Conservation (phyloP, 2,797 vertebrate species). For the Glyptemys insculpta region DNA sequence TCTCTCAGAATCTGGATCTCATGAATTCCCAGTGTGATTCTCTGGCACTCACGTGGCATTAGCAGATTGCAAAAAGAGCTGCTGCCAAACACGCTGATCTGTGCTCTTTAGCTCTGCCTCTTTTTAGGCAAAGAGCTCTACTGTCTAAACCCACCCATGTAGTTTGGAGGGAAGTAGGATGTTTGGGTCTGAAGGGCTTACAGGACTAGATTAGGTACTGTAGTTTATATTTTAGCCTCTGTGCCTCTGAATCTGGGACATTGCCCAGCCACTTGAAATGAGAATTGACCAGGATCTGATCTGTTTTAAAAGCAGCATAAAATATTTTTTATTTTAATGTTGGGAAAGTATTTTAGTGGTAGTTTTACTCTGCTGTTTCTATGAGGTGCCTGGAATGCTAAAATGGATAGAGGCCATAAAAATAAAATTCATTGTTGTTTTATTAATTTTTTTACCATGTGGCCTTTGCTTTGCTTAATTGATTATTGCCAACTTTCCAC, state of each 20-base stretch:
- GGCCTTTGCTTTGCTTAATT: not conserved
- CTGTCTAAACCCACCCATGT: not conserved
- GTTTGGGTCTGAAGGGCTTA: not conserved
- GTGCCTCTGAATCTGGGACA: not conserved
- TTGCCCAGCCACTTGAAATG: not conserved
- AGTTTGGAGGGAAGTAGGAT: not conserved
- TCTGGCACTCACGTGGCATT: not conserved
- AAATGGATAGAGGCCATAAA: not conserved
- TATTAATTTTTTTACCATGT: not conserved
- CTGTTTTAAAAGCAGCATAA: not conserved
- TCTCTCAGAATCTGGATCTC: not conserved
- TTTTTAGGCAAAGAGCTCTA: not conserved
- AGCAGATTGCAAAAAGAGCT: not conserved
- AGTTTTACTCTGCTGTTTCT: not conserved
- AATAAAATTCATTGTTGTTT: not conserved
- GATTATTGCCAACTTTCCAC: not conserved
- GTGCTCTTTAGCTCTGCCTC: not conserved
- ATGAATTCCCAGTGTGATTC: not conserved
- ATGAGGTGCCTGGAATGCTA: not conserved
- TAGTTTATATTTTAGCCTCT: not conserved
- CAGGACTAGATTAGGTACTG: not conserved
- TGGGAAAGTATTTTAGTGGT: not conserved
- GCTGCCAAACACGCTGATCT: not conserved
- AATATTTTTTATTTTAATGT: not conserved
- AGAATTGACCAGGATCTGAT: not conserved